phyloP scores from a whole-genome alignment of 2,113 vertebrate genomes.

The Oxygymnocypris stewartii region DNA sequence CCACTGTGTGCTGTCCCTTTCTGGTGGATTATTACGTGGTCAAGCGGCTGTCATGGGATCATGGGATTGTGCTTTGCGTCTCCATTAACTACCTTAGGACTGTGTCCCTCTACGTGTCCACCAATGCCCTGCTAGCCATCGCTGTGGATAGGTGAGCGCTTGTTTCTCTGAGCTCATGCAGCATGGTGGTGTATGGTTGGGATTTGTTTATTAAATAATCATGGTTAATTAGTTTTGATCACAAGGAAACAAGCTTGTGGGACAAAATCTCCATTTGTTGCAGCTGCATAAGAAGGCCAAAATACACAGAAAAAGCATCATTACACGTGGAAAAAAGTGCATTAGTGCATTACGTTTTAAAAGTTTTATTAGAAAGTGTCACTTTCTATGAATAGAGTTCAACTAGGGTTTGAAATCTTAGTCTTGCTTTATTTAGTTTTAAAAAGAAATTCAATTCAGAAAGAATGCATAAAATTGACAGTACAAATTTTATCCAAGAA shows the following conservation, averaged over 20 bases:
- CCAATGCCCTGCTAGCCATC: constrained; percentile 93
- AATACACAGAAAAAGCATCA: neutral
- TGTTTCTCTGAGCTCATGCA: neutral
- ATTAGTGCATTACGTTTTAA: neutral
- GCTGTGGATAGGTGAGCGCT: constrained; percentile 88
- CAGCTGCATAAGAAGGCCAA: neutral
- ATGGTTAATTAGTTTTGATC: neutral
- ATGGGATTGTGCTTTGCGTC: constrained; percentile 87
- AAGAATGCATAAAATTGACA: neutral
- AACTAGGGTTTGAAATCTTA: neutral
- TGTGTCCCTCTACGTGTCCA: constrained; percentile 93
- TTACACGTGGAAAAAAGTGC: neutral
- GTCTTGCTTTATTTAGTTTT: neutral
- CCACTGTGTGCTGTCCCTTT: constrained; percentile 94
- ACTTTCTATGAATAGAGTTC: neutral
- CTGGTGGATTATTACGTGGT: constrained; percentile 98
- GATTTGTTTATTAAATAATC: neutral
- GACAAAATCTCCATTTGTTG: neutral
- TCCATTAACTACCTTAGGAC: constrained; percentile 92
- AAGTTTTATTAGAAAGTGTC: neutral
- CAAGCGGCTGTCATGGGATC: constrained; percentile 91
- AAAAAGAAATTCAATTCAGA: neutral
- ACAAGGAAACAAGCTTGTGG: neutral
- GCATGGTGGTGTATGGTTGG: neutral
- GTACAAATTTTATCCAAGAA: neutral